A percentile compares a stretch with the other conserved stretches of the same genome.
phyloP scores from a whole-genome alignment of 1,140 invertebrate species.

The Heliothis virescens region DNA sequence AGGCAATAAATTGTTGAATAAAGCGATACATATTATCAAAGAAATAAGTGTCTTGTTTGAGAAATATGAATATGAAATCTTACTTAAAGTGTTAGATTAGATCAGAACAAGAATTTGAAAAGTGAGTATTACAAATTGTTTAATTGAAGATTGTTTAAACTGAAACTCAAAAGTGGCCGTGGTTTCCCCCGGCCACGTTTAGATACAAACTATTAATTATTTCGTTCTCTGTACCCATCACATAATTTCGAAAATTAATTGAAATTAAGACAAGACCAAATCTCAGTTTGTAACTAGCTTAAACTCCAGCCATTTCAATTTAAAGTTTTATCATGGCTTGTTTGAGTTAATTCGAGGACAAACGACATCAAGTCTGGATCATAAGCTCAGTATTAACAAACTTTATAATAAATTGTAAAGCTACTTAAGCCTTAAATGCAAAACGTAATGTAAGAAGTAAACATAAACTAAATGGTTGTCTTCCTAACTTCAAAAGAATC shows the following conservation, averaged over 20 bases:
- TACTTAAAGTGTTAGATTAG: background rate
- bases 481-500: background rate
- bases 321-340: conserved; percentile 14
- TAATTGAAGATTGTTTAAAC: too few relatives aligned
- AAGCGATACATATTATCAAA: background rate
- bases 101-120: background rate
- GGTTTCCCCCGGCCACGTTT: background rate
- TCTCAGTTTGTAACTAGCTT: background rate
- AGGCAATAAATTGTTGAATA: background rate
- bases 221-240: background rate
- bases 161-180: background rate
- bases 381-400: conserved; percentile 10
- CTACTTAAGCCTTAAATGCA: background rate
- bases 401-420: background rate
- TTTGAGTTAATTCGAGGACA: conserved; percentile 4
- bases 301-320: conserved; percentile 8
- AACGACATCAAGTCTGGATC: background rate
- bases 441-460: background rate
- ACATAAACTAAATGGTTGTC: background rate
- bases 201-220: background rate
- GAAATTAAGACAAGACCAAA: background rate
- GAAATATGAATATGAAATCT: background rate
- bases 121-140: background rate
- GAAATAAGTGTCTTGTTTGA: background rate
- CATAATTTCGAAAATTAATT: conserved; percentile 1